Evolutionary conservation across 2,113 vertebrate species (phyloP).

Genomic region (Nannospalax galili): DNA sequence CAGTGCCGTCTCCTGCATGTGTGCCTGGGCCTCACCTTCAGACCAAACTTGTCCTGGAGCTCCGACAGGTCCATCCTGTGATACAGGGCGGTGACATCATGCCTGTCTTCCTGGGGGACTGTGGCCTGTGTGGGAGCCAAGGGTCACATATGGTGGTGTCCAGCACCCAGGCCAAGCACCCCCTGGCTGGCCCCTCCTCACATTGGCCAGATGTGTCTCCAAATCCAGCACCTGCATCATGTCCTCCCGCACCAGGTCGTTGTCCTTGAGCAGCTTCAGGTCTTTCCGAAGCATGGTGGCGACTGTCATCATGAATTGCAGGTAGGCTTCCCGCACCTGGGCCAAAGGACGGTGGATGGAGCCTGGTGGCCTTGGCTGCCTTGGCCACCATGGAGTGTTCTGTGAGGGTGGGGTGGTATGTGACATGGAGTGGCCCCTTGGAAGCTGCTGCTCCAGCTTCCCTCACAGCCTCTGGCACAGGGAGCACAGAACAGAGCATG

Average conservation of each 20-base stretch:
- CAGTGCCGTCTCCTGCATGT: fast-evolving
- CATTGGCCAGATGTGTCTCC: constrained; percentile 95
- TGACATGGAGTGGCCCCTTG: neutral
- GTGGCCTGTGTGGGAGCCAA: constrained; percentile 87
- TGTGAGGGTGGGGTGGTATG: neutral
- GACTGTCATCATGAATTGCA: constrained; percentile 94
- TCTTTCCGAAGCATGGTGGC: constrained; percentile 93
- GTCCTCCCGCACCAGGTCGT: constrained; percentile 89
- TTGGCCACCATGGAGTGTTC: neutral
- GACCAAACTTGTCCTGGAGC: constrained; percentile 89
- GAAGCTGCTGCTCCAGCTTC: fast-evolving
- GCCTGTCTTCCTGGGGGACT: constrained; percentile 93
- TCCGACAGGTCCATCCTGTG: constrained; percentile 93
- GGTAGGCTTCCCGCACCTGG: constrained; percentile 95
- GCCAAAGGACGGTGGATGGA: neutral
- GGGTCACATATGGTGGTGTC: neutral
- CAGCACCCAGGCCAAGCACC: fast-evolving
- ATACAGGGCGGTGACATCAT: constrained; percentile 95
- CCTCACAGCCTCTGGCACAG: fast-evolving
- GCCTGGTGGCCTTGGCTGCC: neutral
- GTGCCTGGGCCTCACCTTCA: constrained; percentile 88
- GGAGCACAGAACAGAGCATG: fast-evolving
- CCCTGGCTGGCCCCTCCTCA: constrained; percentile 76
- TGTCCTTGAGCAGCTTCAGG: constrained; percentile 89
- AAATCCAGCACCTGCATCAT: constrained; percentile 94